Percentiles rank a stretch among this genome's conserved stretches.
phyloP scores from a whole-genome alignment of 2,888 invertebrate species.

The Diogma glabrata region DNA sequence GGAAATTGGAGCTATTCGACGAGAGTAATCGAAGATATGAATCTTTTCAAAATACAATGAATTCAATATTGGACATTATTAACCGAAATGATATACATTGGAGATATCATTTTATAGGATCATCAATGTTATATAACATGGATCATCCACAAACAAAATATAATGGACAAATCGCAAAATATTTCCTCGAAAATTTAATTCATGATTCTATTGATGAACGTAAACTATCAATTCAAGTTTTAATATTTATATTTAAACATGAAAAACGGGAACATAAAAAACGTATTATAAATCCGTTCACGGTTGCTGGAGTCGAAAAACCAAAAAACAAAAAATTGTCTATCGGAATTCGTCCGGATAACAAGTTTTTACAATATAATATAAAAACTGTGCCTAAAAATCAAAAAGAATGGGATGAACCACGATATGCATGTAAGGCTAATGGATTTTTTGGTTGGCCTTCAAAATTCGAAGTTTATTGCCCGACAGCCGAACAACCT shows the following conservation, averaged over 20 bases:
- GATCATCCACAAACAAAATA: slow-evolving; percentile 58
- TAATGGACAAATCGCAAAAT: slow-evolving; percentile 48
- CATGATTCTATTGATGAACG: slow-evolving; percentile 73
- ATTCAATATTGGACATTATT: slow-evolving; percentile 28
- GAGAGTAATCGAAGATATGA: slow-evolving; percentile 38
- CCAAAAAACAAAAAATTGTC: slow-evolving; percentile 26
- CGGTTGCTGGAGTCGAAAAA: slow-evolving; percentile 32
- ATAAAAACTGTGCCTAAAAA: slow-evolving; percentile 45
- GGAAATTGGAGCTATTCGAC: slow-evolving; percentile 30
- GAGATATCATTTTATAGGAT: slow-evolving; percentile 66
- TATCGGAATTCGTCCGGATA: slow-evolving; percentile 51
- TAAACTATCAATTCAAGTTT: slow-evolving; percentile 50
- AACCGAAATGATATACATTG: slow-evolving; percentile 49
- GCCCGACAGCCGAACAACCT: slow-evolving; percentile 54
- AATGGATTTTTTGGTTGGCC: slow-evolving; percentile 43
- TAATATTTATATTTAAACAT: slow-evolving; percentile 55
- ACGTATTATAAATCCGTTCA: slow-evolving; percentile 45
- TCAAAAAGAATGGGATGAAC: slow-evolving; percentile 62
- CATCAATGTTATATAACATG: slow-evolving; percentile 58
- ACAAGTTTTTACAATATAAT: slow-evolving; percentile 64
- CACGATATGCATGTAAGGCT: slow-evolving; percentile 53
- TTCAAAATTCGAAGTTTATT: slow-evolving; percentile 46
- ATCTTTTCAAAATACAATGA: slow-evolving; percentile 44
- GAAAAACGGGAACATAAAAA: slow-evolving; percentile 56
- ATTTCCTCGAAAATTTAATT: slow-evolving; percentile 52